Evolutionary conservation across 2,888 invertebrate genomes (phyloP), one percentile per base, ranked within the genome.

Genomic region (Ennomos fuscantarius): DNA sequence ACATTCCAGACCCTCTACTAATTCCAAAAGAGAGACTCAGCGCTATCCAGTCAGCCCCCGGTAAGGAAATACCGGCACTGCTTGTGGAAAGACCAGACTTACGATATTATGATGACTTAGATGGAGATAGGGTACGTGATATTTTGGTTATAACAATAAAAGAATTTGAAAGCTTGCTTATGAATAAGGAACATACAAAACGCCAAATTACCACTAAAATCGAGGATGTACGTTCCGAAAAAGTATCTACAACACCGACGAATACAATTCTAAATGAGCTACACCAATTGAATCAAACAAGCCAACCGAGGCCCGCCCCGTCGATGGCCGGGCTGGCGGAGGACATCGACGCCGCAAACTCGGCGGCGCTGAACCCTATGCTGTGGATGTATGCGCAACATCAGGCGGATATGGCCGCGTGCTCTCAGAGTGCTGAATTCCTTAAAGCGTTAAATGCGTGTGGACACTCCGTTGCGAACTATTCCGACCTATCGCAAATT

Each of bases 1-100:
- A 95, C 78, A 94, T 97, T 76, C 97, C 97, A 40, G 96, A 97
- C 90, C 97, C 97, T 9, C 92, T 97, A 72, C 83, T 97, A 60
- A 95, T 97, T 62, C 97, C 97, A 48, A 95, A 96, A 84, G 95
- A 96, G 73, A 94, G 94, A 71, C 84, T 97, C 45, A 94, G 95
- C 49, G 93, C 94, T 13, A 94, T 97, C 36, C 88, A 97, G 24
- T 93, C 94, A 1, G 94, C 95, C 5, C 97, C 97, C 0, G 95
- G 94, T 1, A 93, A 93, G 49, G 97, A 97, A 89, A 96, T 97
- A 61, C 96, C 96, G 0, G 93, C 95, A 48, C 86, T 97, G 42
- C 81, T 96, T 35, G 93, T 94, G 59, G 94, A 95, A 54, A 89
- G 96, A 60, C 96, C 96, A 0, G 96, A 96, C 79, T 84, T 96